phyloP scores from a whole-genome alignment of 2,113 vertebrate species.

The Lathamus discolor region DNA sequence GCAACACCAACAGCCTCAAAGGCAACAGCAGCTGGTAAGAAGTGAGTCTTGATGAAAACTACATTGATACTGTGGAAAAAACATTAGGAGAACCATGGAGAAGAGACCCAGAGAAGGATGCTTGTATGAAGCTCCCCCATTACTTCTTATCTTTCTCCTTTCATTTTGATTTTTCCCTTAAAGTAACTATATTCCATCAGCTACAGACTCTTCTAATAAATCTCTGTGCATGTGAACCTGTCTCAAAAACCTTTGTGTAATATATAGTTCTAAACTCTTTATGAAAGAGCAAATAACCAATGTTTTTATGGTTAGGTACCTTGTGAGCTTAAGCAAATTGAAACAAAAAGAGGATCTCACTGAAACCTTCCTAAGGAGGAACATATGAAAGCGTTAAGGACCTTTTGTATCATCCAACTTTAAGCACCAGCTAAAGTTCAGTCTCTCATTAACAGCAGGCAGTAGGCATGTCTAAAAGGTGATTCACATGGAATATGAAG shows the following conservation, averaged over 20 bases:
- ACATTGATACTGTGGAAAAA: neutral
- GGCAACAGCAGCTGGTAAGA: neutral
- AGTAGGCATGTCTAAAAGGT: neutral
- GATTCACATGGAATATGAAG: neutral
- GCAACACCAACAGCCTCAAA: neutral
- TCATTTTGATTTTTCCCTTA: neutral
- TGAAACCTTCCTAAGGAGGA: neutral
- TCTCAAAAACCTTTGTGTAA: neutral
- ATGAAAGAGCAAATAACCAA: neutral
- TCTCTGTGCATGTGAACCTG: neutral
- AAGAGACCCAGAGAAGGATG: neutral
- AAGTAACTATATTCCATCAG: neutral
- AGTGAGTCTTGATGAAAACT: neutral
- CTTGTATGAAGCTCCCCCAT: neutral
- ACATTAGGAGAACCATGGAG: neutral
- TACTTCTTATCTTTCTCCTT: neutral
- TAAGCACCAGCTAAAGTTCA: neutral
- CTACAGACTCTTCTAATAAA: neutral
- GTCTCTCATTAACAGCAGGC: neutral
- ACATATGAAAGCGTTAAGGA: neutral
- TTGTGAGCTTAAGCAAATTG: neutral
- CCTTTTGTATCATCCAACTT: neutral
- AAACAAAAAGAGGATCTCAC: neutral
- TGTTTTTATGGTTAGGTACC: neutral
- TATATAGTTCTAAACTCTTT: neutral